Evolutionary conservation across 2,797 vertebrate species (phyloP).

Genomic region (Chanos chanos): DNA sequence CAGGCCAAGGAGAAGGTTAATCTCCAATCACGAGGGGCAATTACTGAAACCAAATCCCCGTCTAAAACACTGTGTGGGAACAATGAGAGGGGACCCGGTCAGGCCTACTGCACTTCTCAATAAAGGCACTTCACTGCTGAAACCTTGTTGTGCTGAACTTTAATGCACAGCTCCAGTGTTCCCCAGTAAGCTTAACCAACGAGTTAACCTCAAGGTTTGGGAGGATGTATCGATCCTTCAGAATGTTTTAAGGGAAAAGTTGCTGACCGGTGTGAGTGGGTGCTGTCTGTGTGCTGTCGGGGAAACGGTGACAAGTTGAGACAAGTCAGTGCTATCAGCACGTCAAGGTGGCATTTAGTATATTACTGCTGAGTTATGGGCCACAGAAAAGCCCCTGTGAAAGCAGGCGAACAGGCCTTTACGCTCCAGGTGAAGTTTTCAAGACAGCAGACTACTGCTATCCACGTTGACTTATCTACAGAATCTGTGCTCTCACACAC

Average conservation of each 20-base stretch:
- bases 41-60: constrained; percentile 20
- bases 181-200: no score
- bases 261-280: constrained; percentile 18
- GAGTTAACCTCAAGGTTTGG: no score
- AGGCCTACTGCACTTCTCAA: background rate
- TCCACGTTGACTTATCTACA: constrained; percentile 31
- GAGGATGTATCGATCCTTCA: no score
- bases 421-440: constrained; percentile 24
- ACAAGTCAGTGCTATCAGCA: constrained; percentile 42
- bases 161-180: no score
- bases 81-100: constrained; percentile 12
- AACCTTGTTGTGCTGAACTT: no score
- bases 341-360: constrained; percentile 39
- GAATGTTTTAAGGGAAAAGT: background rate
- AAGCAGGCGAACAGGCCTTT: constrained; percentile 33
- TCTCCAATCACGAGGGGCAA: constrained; percentile 27
- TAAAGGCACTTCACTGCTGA: background rate
- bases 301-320: constrained; percentile 51
- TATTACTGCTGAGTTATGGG: constrained; percentile 38
- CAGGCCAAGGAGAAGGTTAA: constrained; percentile 25
- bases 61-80: constrained; percentile 25
- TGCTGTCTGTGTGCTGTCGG: constrained; percentile 8
- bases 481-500: constrained; percentile 9
- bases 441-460: constrained; percentile 31
- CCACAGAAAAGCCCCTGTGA: constrained; percentile 15